Base-by-base conservation (phyloP, 2,888 invertebrate genomes). In the Phragmatobia fuliginosa region DNA sequence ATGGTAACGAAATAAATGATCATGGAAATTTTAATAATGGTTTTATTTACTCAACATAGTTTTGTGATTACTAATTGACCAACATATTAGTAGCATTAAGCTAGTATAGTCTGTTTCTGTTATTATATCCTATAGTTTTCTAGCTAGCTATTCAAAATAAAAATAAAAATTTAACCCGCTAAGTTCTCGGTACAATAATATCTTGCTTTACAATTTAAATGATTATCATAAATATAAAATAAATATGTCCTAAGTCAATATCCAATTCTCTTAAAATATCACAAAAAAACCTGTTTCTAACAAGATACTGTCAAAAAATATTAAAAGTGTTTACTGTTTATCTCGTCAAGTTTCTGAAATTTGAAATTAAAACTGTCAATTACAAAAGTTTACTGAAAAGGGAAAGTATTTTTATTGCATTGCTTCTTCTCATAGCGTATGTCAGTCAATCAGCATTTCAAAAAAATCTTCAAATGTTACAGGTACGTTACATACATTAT, bases 21-120 rank as follows among this genome's bases (percentile, higher is more conserved):
- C 64, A 71, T 73, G 71, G 77, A 79, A 85, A 85, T 86, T 87
- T 81, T 84, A 75, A 80, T 83, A 81, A 85, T 85, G 87, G 64
- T 71, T 92, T 92, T 90, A 92, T 92, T 92, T 91, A 90, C 87
- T 91, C 90, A 91, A 91, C 91, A 86, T 82, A 71, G 74, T 75
- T 77, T 70, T 66, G 73, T 72, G 68, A 75, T 64, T 61, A 61
- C 66, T 78, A 76, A 72, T 80, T 74, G 80, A 76, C 75, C 21
- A 62, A 62, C 41, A 70, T 31, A 45, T 32, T n/a, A n/a, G 41
- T 63, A 41, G 18, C 41, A 41, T 41, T n/a, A n/a, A n/a, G n/a
- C n/a, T n/a, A n/a, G n/a, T 36, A 38, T 38, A 38, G 2, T 11
- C 10, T n/a, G n/a, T n/a, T 25, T 49, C 2, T 49, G n/a, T n/a